These are phyloP conservation scores for Urosaurus nigricauda DNA, from an alignment of 2,797 vertebrate genomes.

Conservation along the genomic window DNA sequence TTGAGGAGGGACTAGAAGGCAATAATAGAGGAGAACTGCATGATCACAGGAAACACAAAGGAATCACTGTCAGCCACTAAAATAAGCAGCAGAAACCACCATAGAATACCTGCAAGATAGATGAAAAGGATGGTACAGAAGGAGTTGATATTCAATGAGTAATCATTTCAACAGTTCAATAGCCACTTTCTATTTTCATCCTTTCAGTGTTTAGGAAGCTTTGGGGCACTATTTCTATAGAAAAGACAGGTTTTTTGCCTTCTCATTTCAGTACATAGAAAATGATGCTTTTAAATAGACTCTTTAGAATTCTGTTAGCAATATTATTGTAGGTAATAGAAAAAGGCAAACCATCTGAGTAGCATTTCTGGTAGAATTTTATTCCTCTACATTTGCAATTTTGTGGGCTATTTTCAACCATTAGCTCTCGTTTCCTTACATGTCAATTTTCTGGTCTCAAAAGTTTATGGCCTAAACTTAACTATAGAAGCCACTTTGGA, in stretches of 20 bases:
- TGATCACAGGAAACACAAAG: background rate
- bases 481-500: conserved; percentile 56
- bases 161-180: background rate
- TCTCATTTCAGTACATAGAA: conserved; percentile 59
- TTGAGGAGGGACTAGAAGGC: background rate
- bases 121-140: background rate
- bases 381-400: conserved; percentile 44
- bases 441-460: conserved; percentile 70
- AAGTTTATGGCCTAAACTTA: conserved; percentile 64
- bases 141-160: background rate
- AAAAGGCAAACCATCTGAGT: conserved; percentile 63
- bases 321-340: conserved; percentile 56
- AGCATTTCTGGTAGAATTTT: conserved; percentile 53
- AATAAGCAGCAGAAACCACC: background rate
- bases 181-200: background rate
- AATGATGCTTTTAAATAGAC: conserved; percentile 52
- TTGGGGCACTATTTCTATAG: conserved; percentile 52
- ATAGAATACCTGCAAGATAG: background rate
- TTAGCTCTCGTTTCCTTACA: conserved; percentile 56
- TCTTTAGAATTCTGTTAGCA: conserved; percentile 41
- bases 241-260: conserved; percentile 57
- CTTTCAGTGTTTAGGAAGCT: conserved; percentile 8
- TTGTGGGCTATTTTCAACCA: background rate
- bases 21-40: background rate
- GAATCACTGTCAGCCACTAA: background rate